Evolutionary conservation across 2,888 invertebrate species (phyloP).

Genomic region (Sarcophaga caerulescens): DNA sequence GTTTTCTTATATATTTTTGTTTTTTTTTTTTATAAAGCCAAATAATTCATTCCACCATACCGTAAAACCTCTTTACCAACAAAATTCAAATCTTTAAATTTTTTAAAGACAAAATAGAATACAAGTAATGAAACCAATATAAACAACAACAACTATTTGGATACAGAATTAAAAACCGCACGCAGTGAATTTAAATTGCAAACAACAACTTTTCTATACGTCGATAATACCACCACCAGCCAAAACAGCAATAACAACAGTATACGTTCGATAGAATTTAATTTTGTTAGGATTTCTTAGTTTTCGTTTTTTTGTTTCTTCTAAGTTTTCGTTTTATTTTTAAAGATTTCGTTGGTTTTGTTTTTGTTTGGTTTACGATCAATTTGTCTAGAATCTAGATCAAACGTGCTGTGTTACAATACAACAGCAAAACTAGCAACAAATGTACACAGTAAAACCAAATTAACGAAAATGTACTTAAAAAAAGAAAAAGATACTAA

Average conservation of each 20-base stretch:
- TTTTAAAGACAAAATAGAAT: conserved; percentile 8
- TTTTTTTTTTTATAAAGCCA: conserved; percentile 25
- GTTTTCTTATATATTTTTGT: conserved; percentile 2
- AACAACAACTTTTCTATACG: conserved; percentile 63
- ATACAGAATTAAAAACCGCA: conserved; percentile 58
- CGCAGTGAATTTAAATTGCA: conserved; percentile 67
- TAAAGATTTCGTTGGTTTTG: conserved; percentile 34
- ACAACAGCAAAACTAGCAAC: conserved; percentile 39
- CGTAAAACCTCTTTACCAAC: neutral
- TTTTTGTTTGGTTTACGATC: conserved; percentile 58
- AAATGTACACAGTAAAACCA: conserved; percentile 12
- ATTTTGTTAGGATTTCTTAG: neutral
- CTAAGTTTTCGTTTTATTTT: conserved; percentile 29
- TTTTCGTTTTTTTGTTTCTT: conserved; percentile 4
- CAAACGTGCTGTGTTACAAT: conserved; percentile 67
- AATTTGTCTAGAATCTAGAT: conserved; percentile 69
- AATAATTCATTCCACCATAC: conserved; percentile 36
- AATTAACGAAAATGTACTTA: conserved; percentile 48
- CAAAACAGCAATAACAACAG: conserved; percentile 12
- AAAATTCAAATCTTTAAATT: conserved; percentile 49
- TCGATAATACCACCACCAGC: neutral
- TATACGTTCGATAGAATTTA: conserved; percentile 28
- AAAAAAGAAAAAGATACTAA: conserved; percentile 4
- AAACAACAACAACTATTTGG: conserved; percentile 33
- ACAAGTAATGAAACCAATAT: conserved; percentile 24